phyloP scores from a whole-genome alignment of 1,140 invertebrate genomes.

The Hylaeus volcanicus region DNA sequence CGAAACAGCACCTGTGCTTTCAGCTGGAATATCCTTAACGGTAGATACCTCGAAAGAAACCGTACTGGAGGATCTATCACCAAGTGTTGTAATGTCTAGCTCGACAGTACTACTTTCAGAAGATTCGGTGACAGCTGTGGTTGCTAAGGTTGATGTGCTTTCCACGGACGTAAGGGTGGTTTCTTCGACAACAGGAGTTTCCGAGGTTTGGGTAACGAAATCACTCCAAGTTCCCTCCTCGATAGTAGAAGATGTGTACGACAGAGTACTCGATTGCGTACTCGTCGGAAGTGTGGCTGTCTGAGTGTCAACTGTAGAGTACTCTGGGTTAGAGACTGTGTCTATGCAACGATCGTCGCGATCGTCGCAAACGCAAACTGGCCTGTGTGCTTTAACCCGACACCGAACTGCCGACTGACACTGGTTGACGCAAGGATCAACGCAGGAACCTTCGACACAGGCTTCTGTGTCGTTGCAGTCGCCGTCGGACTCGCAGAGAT shows the following conservation, averaged over 20 bases:
- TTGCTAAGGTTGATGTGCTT: background rate
- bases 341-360: conserved; percentile 48
- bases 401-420: conserved; percentile 84
- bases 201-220: too few species aligned
- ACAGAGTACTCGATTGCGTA: background rate
- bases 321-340: conserved; percentile 5
- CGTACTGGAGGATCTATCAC: background rate
- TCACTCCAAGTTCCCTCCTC: background rate
- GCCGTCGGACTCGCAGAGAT: conserved; percentile 82
- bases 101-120: background rate
- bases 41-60: background rate
- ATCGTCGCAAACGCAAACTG: conserved; percentile 79
- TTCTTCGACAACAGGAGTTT: background rate
- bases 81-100: background rate
- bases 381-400: conserved; percentile 81
- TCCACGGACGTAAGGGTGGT: background rate
- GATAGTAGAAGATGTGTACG: background rate
- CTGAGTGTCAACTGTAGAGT: conserved; percentile 16
- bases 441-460: conserved; percentile 84
- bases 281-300: conserved; percentile 27
- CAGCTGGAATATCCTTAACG: background rate
- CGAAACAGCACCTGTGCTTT: background rate
- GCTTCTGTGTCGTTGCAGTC: conserved; percentile 85
- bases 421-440: conserved; percentile 83
- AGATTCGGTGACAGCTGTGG: conserved; percentile 2